A percentile compares a stretch with the other conserved stretches of the same genome.
phyloP scores from a whole-genome alignment of 2,113 vertebrate species.

The Poeciliopsis occidentalis region DNA sequence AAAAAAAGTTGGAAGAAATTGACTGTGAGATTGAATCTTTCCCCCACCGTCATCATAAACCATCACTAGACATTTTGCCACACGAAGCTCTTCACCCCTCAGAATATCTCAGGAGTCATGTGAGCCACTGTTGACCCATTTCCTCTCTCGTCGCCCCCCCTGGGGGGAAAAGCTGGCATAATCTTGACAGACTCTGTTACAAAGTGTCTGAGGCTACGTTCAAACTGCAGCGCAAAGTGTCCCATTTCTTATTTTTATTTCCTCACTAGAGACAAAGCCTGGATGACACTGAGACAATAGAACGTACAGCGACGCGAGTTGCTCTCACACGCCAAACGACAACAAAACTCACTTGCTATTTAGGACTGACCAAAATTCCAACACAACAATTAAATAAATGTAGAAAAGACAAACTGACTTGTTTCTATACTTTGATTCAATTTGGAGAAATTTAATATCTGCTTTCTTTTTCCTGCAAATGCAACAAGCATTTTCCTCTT shows the following conservation, averaged over 20 bases:
- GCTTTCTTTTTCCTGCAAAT: background rate
- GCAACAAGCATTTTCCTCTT: background rate
- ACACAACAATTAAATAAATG: background rate
- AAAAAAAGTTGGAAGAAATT: background rate
- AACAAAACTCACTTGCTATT: background rate
- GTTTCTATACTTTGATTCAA: background rate
- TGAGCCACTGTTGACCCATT: constrained; percentile 53
- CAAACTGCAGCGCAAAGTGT: constrained; percentile 9
- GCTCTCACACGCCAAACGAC: no score
- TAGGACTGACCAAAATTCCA: background rate
- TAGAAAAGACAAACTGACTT: background rate
- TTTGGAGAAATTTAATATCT: background rate
- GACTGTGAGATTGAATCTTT: constrained; percentile 29
- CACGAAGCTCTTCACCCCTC: constrained; percentile 23
- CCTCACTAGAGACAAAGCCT: constrained; percentile 5
- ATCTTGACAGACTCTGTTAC: constrained; percentile 22
- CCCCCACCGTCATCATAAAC: constrained; percentile 4
- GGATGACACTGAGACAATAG: background rate
- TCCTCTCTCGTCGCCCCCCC: constrained; percentile 36
- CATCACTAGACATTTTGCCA: constrained; percentile 34
- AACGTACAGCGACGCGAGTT: background rate
- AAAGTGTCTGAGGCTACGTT: constrained; percentile 9
- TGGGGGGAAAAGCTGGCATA: constrained; percentile 17
- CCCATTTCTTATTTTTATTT: constrained; percentile 23
- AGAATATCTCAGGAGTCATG: constrained; percentile 30